Evolutionary conservation across 2,113 vertebrate genomes (phyloP), one percentile per base, ranked within the genome.

Genomic region (Neodontobutis hainanensis): DNA sequence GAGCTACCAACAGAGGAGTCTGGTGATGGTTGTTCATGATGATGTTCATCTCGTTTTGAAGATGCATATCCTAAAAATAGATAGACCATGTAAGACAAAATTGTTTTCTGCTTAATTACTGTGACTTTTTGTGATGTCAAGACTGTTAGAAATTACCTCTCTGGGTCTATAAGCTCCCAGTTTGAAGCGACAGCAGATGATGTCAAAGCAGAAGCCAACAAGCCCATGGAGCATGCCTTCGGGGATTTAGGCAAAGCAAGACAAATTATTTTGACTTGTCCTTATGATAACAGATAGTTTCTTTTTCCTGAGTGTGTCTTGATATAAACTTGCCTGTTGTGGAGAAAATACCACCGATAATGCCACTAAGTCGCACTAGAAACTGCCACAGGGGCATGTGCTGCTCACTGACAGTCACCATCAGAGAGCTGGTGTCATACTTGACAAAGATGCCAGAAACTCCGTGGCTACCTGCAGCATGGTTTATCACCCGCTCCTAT

Each of bases 361-460:
- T 99, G 66, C 96, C 97, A 73, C 96, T 98, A 35, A 99, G 94
- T 43, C 96, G 94, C 79, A 99, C 94, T 73, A 98, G 92, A 86
- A 98, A 99, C 91, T 97, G 95, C 95, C 97, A 96, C 40, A 98
- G 92, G 0, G 97, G 96, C 96, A 99, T 97, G 67, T 98, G 96
- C 80, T 98, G 95, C 87, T 99, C 97, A 11, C 95, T 98, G 71
- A 99, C 95, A 0, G 93, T 97, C 84, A 99, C 97, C 96, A 95
- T 97, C 40, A 99, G 92, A 42, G 97, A 98, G 87, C 95, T 99
- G 87, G 98, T 95, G 73, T 99, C 97, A 0, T 98, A 99, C 76
- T 99, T 99, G 88, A 99, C 94, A 63, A 99, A 99, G 91, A 99
- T 96, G 70, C 97, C 96, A 0, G 97, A 98, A 11, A 99, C 96